Evolutionary conservation across 2,888 invertebrate genomes (phyloP), one percentile per base, ranked within the genome.

Genomic region (Brenthis ino): DNA sequence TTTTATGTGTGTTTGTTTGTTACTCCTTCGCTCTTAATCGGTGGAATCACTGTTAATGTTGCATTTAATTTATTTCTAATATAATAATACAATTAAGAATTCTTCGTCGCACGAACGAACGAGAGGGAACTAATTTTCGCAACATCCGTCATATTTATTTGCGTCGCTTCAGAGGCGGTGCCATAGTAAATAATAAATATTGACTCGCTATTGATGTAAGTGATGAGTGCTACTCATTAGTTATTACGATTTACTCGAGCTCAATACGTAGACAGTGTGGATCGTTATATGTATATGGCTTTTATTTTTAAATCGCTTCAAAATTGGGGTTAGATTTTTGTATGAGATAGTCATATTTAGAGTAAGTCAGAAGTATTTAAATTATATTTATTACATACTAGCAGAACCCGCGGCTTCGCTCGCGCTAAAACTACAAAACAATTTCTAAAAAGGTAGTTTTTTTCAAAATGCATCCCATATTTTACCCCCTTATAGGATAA

Each of bases 181-280:
- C 73, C 75, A 76, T 61, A 14, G 66, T 72, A 76, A 79, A 76
- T 64, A 37, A 66, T 72, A 76, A 79, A 79, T 79, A 79, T 79
- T 78, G 79, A 79, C 75, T 64, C 74, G 74, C 67, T 69, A 71
- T 66, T 69, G 70, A 76, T 75, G 70, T 71, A 67, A 65, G 72
- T 72, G 78, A 77, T 61, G 76, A 75, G 64, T 68, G 73, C 74
- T 68, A 69, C 65, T 77, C 73, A 76, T 76, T 74, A 74, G 69
- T 71, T 70, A 57, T 64, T 68, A 72, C 64, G 57, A 69, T 70
- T 74, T 70, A 70, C 71, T 53, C 28, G 58, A 43, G 37, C 37
- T 43, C 37, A 43, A 58, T 66, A 58, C 58, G 58, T 66, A 53
- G 54, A 66, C 24, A 43, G n/a, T 51, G 53, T 66, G 43, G 43